These are phyloP conservation scores for Falco cherrug DNA, from an alignment of 2,797 vertebrate genomes.

Conservation along the genomic window DNA sequence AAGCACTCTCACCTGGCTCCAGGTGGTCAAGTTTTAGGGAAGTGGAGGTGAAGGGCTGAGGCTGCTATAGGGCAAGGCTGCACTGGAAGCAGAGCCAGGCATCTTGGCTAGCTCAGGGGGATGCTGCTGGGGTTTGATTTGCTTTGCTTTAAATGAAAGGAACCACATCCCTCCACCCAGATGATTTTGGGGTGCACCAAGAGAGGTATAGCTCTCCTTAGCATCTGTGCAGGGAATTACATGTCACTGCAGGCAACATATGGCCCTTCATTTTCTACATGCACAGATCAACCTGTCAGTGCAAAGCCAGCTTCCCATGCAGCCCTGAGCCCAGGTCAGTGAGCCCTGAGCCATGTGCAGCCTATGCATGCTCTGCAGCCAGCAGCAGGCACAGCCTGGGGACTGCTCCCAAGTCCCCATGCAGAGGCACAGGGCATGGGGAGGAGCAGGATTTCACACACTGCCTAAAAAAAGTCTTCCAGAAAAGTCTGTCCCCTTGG, in stretches of 20 bases:
- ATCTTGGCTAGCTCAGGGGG: background rate
- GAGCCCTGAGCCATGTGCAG: background rate
- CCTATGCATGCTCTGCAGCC: accelerated
- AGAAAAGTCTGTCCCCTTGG: background rate
- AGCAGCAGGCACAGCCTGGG: background rate
- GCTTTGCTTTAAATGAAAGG: background rate
- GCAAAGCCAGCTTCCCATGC: background rate
- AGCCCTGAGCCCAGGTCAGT: accelerated
- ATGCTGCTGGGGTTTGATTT: background rate
- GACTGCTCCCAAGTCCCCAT: background rate
- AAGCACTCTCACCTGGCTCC: background rate
- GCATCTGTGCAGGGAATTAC: background rate
- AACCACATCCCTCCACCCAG: background rate
- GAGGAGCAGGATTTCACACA: background rate
- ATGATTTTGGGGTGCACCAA: background rate
- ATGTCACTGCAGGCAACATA: background rate
- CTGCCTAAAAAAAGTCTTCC: background rate
- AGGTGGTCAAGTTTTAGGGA: background rate
- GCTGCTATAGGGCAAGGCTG: background rate
- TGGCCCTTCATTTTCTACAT: background rate
- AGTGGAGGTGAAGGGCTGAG: background rate
- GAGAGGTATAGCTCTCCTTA: background rate
- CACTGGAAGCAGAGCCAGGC: background rate
- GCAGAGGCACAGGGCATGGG: too few relatives aligned
- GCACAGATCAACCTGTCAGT: background rate